A percentile compares a stretch with the other conserved stretches of the same genome.
Conservation (phyloP, 2,797 vertebrate genomes). For the Galago senegalensis region DNA sequence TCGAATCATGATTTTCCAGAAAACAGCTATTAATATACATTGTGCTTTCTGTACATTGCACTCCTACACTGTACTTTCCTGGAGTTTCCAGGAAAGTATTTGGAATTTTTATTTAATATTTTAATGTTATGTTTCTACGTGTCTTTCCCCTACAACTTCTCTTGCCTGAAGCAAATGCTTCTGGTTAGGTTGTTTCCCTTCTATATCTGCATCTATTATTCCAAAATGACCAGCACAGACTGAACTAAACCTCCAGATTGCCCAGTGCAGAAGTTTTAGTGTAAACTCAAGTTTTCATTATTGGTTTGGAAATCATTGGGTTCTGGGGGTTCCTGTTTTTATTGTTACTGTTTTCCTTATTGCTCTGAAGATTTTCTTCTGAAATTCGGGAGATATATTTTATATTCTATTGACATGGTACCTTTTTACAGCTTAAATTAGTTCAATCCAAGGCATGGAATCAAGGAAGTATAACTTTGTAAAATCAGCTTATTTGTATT, state of each 20-base stretch:
- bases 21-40: background rate
- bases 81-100: background rate
- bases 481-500: background rate
- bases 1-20: background rate
- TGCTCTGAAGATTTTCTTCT: background rate
- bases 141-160: background rate
- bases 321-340: background rate
- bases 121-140: background rate
- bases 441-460: background rate
- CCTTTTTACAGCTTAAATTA: conserved; percentile 1
- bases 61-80: background rate
- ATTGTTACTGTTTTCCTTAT: background rate
- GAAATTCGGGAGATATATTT: background rate
- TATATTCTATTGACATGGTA: background rate
- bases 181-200: background rate
- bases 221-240: background rate
- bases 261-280: background rate
- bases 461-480: background rate
- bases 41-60: too few species aligned
- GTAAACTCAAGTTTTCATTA: background rate
- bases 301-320: background rate
- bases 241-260: background rate
- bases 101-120: background rate
- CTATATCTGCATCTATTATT: background rate
- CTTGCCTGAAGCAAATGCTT: background rate